Conservation (phyloP, 2,888 invertebrate genomes). For the Macrosoma leucophasiata region DNA sequence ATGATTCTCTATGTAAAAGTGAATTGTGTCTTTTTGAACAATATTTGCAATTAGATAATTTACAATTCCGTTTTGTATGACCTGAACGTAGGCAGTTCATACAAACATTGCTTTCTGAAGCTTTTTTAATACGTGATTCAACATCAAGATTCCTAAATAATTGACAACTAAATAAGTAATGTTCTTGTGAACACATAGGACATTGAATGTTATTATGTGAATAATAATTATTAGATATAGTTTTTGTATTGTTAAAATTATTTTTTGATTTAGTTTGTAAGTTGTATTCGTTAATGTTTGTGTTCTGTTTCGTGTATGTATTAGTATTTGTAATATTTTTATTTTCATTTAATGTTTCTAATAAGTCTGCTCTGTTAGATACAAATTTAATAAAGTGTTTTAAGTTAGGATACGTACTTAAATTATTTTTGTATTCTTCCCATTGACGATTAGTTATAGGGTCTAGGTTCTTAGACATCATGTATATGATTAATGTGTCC, state of each 20-base stretch:
- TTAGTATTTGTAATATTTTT: too few relatives aligned
- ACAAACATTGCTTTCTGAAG: slow-evolving; percentile 14
- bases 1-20: slow-evolving; percentile 14
- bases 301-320: slow-evolving; percentile 3
- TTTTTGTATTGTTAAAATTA: not conserved
- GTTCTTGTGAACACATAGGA: slow-evolving; percentile 13
- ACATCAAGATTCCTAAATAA: slow-evolving; percentile 15
- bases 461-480: too few relatives aligned
- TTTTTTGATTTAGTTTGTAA: slow-evolving; percentile 1
- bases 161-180: slow-evolving; percentile 9
- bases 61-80: slow-evolving; percentile 12
- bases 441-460: too few relatives aligned
- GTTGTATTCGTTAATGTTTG: not conserved
- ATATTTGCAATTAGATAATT: slow-evolving; percentile 16
- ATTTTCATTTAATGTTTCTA: too few relatives aligned
- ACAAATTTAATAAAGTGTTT: too few relatives aligned
- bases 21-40: slow-evolving; percentile 18
- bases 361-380: too few relatives aligned
- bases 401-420: too few relatives aligned
- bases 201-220: not conserved
- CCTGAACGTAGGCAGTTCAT: slow-evolving; percentile 18
- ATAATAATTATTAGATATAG: slow-evolving; percentile 1
- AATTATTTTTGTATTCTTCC: too few relatives aligned
- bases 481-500: too few relatives aligned
- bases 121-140: slow-evolving; percentile 13